Conservation (phyloP, 1,140 invertebrate genomes). For the Lepidurus apus region DNA sequence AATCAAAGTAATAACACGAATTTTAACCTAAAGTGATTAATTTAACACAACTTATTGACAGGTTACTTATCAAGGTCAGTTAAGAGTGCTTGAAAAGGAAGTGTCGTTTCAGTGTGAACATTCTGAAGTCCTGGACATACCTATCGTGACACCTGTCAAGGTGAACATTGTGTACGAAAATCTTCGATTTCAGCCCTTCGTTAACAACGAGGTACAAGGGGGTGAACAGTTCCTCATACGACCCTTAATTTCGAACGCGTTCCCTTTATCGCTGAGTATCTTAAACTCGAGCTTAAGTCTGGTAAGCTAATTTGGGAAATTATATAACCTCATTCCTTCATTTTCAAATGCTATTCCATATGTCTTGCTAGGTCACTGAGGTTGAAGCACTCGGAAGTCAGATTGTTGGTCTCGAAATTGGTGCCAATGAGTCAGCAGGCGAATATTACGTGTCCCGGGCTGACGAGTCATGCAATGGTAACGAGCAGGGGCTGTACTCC, state of each 20-base stretch:
- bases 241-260: not conserved
- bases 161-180: not conserved
- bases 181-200: not conserved
- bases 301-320: not conserved
- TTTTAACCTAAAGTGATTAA: too few species aligned
- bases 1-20: not conserved
- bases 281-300: not conserved
- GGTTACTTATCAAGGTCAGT: not conserved
- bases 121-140: not conserved
- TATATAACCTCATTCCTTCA: not conserved
- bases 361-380: not conserved
- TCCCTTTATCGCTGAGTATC: not conserved
- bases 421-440: not conserved
- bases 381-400: not conserved
- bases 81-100: not conserved
- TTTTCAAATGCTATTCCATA: not conserved
- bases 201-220: not conserved
- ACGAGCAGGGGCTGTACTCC: not conserved
- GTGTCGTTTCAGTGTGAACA: not conserved
- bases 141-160: not conserved
- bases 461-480: not conserved
- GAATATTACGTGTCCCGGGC: slow-evolving; percentile 1
- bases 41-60: not conserved
- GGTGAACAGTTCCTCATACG: not conserved
- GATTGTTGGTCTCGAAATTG: not conserved